phyloP scores from a whole-genome alignment of 2,888 invertebrate species.

The Hylaea fasciaria region DNA sequence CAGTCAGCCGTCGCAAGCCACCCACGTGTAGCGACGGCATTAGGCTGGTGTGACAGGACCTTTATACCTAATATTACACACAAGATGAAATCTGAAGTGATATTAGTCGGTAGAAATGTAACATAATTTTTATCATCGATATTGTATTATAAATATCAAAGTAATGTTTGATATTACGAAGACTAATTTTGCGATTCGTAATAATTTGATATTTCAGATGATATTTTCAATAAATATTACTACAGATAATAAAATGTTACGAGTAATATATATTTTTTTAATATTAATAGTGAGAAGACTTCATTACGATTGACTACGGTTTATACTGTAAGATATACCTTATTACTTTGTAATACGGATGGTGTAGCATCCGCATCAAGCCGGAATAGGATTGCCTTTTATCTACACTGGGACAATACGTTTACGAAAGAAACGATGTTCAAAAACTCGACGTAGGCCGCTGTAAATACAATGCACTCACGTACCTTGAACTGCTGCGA shows the following conservation, averaged over 20 bases:
- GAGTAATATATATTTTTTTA: not conserved
- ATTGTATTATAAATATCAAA: not conserved
- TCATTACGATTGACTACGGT: not conserved
- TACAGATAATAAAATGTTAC: not conserved
- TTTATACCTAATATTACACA: constrained; percentile 26
- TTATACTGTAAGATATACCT: not conserved
- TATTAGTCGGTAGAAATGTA: not conserved
- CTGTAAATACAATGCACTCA: too few species aligned
- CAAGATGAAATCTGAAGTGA: constrained; percentile 4
- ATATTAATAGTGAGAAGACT: not conserved
- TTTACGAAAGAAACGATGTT: too few species aligned
- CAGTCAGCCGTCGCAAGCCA: constrained; percentile 69
- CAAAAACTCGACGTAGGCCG: too few species aligned
- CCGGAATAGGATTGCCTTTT: too few species aligned
- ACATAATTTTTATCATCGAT: not conserved
- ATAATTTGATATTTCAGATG: not conserved
- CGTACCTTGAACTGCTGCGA: too few species aligned
- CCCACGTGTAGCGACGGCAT: constrained; percentile 68
- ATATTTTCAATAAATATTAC: not conserved
- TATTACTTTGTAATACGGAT: not conserved
- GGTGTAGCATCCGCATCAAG: too few species aligned
- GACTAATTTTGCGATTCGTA: not conserved
- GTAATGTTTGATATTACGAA: not conserved
- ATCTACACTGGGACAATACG: too few species aligned
- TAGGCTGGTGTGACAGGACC: constrained; percentile 48